phyloP scores from a whole-genome alignment of 2,113 vertebrate genomes.

The Willisornis vidua region DNA sequence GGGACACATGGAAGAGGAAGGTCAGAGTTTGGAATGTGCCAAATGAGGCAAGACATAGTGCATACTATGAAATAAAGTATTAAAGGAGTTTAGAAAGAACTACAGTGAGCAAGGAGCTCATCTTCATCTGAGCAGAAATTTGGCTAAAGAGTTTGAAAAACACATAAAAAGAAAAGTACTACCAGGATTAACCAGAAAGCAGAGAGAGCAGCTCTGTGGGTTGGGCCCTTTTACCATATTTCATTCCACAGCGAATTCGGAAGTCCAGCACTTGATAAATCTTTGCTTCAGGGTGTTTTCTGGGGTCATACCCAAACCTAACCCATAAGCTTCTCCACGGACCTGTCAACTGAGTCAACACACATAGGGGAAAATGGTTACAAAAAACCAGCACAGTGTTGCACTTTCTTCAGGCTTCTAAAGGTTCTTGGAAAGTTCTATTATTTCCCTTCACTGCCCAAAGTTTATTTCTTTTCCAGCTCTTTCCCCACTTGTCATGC shows the following conservation, averaged over 20 bases:
- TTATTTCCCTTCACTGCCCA: not conserved
- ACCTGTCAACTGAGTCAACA: conserved; percentile 86
- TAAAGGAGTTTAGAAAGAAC: not conserved
- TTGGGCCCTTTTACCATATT: conserved; percentile 81
- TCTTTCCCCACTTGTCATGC: not conserved
- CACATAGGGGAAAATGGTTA: not conserved
- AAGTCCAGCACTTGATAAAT: conserved; percentile 96
- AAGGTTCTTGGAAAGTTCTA: not conserved
- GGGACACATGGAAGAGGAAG: not conserved
- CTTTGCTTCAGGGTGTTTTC: conserved; percentile 86
- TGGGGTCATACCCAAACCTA: conserved; percentile 90
- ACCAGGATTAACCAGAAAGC: conserved; percentile 16
- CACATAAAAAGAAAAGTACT: not conserved
- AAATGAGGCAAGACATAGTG: not conserved
- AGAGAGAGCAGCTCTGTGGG: not conserved
- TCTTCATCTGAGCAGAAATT: not conserved
- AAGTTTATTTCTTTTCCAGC: not conserved
- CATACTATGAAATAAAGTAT: not conserved
- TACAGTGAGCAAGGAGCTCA: not conserved
- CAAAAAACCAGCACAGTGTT: not conserved
- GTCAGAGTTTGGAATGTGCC: not conserved
- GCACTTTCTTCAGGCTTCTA: not conserved
- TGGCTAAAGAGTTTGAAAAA: not conserved
- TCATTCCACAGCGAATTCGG: conserved; percentile 93
- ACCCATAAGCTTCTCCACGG: conserved; percentile 99